Percentiles rank a stretch among this genome's conserved stretches.
Conservation (phyloP, 2,113 vertebrate genomes). For the Mesitornis unicolor region DNA sequence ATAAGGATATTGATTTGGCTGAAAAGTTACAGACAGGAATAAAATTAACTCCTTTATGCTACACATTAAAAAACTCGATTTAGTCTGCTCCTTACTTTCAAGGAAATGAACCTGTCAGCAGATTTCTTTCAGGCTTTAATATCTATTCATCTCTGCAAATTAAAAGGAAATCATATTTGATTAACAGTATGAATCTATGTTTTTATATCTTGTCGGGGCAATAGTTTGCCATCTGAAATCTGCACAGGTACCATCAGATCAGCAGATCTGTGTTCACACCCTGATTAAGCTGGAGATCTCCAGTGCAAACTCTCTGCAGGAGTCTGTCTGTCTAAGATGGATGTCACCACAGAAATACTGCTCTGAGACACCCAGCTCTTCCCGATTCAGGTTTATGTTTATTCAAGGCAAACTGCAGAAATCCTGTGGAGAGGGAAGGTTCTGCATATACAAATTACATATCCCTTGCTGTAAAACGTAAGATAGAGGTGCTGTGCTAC, state of each 20-base stretch:
- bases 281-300: not conserved
- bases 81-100: not conserved
- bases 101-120: not conserved
- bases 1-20: not conserved
- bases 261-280: not conserved
- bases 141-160: not conserved
- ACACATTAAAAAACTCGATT: not conserved
- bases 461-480: not conserved
- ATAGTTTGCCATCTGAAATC: not conserved
- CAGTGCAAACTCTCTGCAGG: not conserved
- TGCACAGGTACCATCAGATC: not conserved
- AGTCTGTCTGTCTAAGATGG: not conserved
- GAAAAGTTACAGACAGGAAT: not conserved
- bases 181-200: not conserved
- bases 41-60: not conserved
- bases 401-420: not conserved
- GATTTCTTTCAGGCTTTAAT: not conserved
- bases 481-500: accelerated
- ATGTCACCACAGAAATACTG: not conserved
- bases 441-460: not conserved
- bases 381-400: not conserved
- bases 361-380: not conserved
- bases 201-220: not conserved
- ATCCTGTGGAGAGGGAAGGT: not conserved
- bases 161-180: not conserved